These are phyloP conservation scores for Dasypogon diadema DNA, from an alignment of 2,888 invertebrate genomes.

Conservation along the genomic window DNA sequence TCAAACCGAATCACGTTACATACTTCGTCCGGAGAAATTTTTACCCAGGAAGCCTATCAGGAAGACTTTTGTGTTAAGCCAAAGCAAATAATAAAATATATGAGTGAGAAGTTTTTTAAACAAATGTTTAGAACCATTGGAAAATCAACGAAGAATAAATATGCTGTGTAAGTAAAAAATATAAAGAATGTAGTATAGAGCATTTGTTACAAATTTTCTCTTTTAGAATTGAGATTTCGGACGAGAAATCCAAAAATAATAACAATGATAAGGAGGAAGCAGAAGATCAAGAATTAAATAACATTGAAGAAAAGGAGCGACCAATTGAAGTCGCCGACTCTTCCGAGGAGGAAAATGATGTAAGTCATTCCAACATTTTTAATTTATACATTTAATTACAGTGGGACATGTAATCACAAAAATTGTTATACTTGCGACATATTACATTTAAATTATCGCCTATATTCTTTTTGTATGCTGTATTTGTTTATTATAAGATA, in stretches of 20 bases:
- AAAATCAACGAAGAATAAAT: slow-evolving; percentile 72
- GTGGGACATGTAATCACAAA: too few relatives aligned
- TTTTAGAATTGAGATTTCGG: slow-evolving; percentile 68
- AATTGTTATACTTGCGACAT: too few relatives aligned
- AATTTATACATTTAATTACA: too few relatives aligned
- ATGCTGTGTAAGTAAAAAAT: slow-evolving; percentile 61
- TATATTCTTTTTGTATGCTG: too few relatives aligned
- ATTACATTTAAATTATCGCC: too few relatives aligned
- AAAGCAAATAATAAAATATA: slow-evolving; percentile 76
- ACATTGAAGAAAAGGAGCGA: slow-evolving; percentile 19
- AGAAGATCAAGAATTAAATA: slow-evolving; percentile 55
- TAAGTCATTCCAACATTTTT: too few relatives aligned
- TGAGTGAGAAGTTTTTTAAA: slow-evolving; percentile 80
- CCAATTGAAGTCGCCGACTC: neutral
- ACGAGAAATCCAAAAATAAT: slow-evolving; percentile 63
- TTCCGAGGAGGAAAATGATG: slow-evolving; percentile 28
- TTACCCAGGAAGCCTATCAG: slow-evolving; percentile 81
- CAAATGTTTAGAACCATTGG: slow-evolving; percentile 75
- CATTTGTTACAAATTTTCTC: neutral
- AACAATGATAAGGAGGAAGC: slow-evolving; percentile 62
- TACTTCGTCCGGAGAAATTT: slow-evolving; percentile 79
- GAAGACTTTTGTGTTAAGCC: slow-evolving; percentile 80
- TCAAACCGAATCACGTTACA: slow-evolving; percentile 75
- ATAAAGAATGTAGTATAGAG: neutral
- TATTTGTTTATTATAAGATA: too few relatives aligned